Evolutionary conservation across 2,888 invertebrate species (phyloP), one percentile per base, ranked within the genome.

Genomic region (Priocnemis perturbator): DNA sequence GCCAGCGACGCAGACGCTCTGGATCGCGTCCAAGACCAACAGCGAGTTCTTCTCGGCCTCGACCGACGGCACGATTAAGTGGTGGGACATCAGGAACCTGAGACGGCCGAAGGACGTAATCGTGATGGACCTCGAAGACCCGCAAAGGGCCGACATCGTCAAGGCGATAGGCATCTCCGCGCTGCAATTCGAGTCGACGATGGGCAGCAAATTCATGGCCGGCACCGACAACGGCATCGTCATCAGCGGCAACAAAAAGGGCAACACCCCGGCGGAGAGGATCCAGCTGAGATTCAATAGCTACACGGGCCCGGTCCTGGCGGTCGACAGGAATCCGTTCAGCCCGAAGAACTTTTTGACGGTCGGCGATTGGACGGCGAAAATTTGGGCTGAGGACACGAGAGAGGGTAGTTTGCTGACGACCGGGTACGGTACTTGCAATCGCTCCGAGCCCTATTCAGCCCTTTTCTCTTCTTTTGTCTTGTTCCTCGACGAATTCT

Each of bases 371-470:
- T 97, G 97, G 96, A 95, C 96, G 9, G 96, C 96, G 0, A 91
- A 94, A 69, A 95, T 98, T 71, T 98, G 98, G 97, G 95, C 97
- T 15, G 98, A 98, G 89, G 98, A 98, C 87, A 96, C 97, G 82
- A 93, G 93, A 65, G 98, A 98, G 84, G 96, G 96, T 44, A 93
- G 95, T 0, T 96, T 98, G 67, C 93, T 97, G 86, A 96, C 96
- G 95, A 96, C 96, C 5, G 92, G 93, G 86, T 84, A 63, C 55
- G 59, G n/a, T n/a, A n/a, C n/a, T n/a, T n/a, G n/a, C n/a, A n/a
- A n/a, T n/a, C n/a, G n/a, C n/a, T n/a, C n/a, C n/a, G n/a, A n/a
- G n/a, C n/a, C n/a, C n/a, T n/a, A n/a, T n/a, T n/a, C n/a, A n/a
- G n/a, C n/a, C n/a, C n/a, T n/a, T n/a, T n/a, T n/a, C n/a, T n/a